Base-by-base conservation (phyloP, 2,797 vertebrate genomes). In the Phoeniculus purpureus region DNA sequence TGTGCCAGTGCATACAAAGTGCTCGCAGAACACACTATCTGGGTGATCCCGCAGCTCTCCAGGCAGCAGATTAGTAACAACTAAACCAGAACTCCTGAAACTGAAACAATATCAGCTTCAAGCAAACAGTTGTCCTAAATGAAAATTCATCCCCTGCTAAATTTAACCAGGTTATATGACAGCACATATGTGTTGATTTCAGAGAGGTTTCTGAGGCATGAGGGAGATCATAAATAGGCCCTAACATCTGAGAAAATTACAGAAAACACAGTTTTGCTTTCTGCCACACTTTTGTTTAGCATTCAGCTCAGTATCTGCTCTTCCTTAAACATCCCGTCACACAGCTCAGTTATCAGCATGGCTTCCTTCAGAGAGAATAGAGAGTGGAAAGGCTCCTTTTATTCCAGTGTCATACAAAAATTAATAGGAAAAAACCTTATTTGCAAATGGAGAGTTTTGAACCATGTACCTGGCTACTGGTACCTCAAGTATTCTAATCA, bases 141-240 rank as follows among this genome's bases (percentile, higher is more conserved):
- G 90, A 94, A 96, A 96, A 95, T 94, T 91, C 91, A 93, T 94
- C 94, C 94, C 78, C 61, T 86, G 90, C 94, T 96, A 96, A 91
- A 96, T 94, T 90, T 95, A 94, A 94, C 74, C 91, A 91, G 94
- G 91, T 94, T 96, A 89, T 91, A 96, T 96, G 95, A 95, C 94
- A 94, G 94, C 95, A 93, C 94, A 94, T 94, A 95, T 94, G 94
- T 94, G 94, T 93, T 95, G 95, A 94, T 93, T 95, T 95, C 92
- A 92, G 83, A 93, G 91, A 94, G 95, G 94, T 91, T 93, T 94
- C 87, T 90, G 78, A 93, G 93, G 95, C 95, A 95, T 94, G 93
- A 95, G 90, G 89, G 65, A 92, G 93, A 96, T 95, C 95, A 94
- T 94, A 96, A 96, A 93, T 96, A 95, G 92, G 95, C 95, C 95